Base-by-base conservation (phyloP, 2,888 invertebrate genomes). In the Leptogaster cylindrica region DNA sequence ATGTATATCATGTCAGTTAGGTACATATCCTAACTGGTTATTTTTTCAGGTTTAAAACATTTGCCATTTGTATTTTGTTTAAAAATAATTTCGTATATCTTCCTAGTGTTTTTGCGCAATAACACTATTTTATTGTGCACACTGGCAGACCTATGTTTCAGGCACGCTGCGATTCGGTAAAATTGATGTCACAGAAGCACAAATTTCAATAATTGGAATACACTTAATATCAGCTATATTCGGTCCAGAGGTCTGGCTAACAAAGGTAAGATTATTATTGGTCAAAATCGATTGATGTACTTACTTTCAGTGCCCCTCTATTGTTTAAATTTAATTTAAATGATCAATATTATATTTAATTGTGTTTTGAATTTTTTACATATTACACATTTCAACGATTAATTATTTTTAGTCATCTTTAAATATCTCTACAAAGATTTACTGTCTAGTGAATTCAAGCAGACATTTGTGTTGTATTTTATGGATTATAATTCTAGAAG, bases 81-180 rank as follows among this genome's bases (percentile, higher is more conserved):
- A 36, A 33, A 31, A 14, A 46, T 33, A 5, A 16, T 7, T 5
- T 10, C 31, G 31, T 44, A 5, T 28, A 18, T 20, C 8, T 16
- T 44, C 46, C 31, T 88, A 96, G 86, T 94, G 95, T 80, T 93
- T 97, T 80, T 90, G 93, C 81, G 95, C 96, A 25, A 92, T 96
- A 84, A 91, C 94, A 28, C 83, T 98, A 72, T 99, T 98, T 84
- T 99, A 99, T 83, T 94, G 94, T 82, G 98, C 99, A 16, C 99
- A 99, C 82, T 99, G 99, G 99, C 97, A 98, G 80, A 97, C 98
- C 0, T 99, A 99, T 82, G 97, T 98, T 39, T 97, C 98, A 70
- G 98, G 95, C 50, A 94, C 93, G 23, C 83, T 95, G 73, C 87
- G 89, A 74, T 93, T 96, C 83, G 95, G 95, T 58, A 89, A 87